Percentiles rank a stretch among this genome's conserved stretches.
phyloP scores from a whole-genome alignment of 2,888 invertebrate genomes.

The Digitonthophagus gazella region DNA sequence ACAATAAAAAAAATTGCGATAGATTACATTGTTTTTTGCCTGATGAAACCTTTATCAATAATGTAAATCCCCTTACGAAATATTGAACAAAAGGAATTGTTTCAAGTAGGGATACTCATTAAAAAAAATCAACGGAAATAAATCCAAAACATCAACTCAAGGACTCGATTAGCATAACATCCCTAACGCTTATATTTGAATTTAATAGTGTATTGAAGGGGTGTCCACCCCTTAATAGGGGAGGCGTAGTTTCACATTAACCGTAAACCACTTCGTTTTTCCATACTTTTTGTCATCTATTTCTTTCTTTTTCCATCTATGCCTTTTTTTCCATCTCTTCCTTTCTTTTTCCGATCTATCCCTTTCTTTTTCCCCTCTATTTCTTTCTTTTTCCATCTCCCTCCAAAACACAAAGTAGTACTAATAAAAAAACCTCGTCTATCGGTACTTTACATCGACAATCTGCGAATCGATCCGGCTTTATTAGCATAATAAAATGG shows the following conservation, averaged over 20 bases:
- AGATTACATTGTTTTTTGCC: not conserved
- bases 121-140: no score
- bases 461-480: not conserved
- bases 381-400: not conserved
- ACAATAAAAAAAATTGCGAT: not conserved
- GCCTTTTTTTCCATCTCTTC: not conserved
- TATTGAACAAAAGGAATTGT: not conserved
- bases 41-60: not conserved
- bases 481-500: not conserved
- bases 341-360: no score
- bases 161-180: slow-evolving; percentile 45
- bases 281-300: no score
- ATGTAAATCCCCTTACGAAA: not conserved
- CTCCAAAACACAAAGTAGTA: not conserved
- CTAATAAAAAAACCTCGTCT: not conserved
- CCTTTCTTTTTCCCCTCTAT: no score
- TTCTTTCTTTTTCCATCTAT: no score
- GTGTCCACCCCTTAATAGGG: slow-evolving; percentile 38
- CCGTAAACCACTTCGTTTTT: no score
- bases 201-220: slow-evolving; percentile 41
- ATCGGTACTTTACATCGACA: not conserved
- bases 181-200: slow-evolving; percentile 45
- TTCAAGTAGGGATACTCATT: not conserved
- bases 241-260: no score
- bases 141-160: no score